These are phyloP conservation scores for Pseudopipra pipra DNA, from an alignment of 2,113 vertebrate species.

Conservation along the genomic window DNA sequence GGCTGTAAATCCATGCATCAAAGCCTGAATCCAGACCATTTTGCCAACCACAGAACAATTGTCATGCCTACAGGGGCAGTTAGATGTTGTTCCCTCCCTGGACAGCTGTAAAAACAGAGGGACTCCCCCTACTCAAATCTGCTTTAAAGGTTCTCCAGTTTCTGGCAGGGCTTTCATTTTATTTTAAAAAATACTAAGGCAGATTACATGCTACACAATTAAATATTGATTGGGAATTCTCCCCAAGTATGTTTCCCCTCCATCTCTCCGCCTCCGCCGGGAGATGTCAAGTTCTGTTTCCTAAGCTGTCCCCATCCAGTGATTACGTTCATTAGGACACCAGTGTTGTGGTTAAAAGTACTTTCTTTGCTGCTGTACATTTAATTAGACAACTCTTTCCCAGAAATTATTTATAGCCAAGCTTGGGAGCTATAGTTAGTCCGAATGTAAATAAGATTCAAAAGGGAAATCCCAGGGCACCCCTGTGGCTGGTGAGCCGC, in stretches of 20 bases:
- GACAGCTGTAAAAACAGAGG: not conserved
- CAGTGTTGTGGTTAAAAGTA: slow-evolving; percentile 76
- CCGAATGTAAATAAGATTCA: slow-evolving; percentile 82
- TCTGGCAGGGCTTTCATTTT: slow-evolving; percentile 4
- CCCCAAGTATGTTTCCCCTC: slow-evolving; percentile 64
- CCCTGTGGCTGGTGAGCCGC: slow-evolving; percentile 46
- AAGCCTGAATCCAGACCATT: not conserved
- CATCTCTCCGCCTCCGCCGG: slow-evolving; percentile 58
- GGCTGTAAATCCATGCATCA: not conserved
- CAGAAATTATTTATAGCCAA: slow-evolving; percentile 82
- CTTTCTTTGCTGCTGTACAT: slow-evolving; percentile 74
- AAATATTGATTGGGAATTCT: slow-evolving; percentile 80
- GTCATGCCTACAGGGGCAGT: not conserved
- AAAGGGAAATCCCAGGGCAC: slow-evolving; percentile 70
- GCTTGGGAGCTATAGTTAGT: slow-evolving; percentile 78
- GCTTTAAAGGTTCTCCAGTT: slow-evolving; percentile 10
- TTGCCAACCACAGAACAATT: not conserved
- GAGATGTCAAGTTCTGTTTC: slow-evolving; percentile 71
- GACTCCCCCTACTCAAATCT: not conserved
- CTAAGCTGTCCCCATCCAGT: slow-evolving; percentile 79
- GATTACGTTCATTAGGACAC: slow-evolving; percentile 82
- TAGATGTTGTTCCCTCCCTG: not conserved
- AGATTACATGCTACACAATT: slow-evolving; percentile 70
- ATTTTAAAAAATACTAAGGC: slow-evolving; percentile 27
- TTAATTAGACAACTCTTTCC: slow-evolving; percentile 83